Base-by-base conservation (phyloP, 2,797 vertebrate species). In the Sebastes matsubarae region DNA sequence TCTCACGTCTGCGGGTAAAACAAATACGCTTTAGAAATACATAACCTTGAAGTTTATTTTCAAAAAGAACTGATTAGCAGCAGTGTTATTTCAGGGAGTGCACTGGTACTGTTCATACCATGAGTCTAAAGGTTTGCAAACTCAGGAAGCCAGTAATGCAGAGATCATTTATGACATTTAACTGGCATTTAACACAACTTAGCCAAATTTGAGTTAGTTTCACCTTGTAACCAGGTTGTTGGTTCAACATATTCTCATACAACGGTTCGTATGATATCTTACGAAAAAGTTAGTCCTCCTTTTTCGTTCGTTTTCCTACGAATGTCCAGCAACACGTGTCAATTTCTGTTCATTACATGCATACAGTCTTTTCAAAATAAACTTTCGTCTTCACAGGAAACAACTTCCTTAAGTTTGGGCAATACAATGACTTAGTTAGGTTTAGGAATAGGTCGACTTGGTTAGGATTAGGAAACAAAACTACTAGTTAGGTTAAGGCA, bases 111-210 rank as follows among this genome's bases (percentile, higher is more conserved):
- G 27, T 52, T 82, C 36, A 13, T 34, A 25, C 5, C 14, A 32
- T 5, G 0, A 68, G 30, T 52, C 3, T n/a, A 66, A 72, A 32
- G 57, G 36, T 57, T 34, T 80, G 22, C 50, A 87, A 72, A 76
- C 10, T 10, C 3, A 2, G 38, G 20, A 22, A 30, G 4, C 27
- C 14, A 32, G 9, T n/a, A 54, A 69, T 63, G 8, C 11, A 68
- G 54, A 77, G 50, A 65, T 79, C 52, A 67, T 75, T 71, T 11
- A 14, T 90, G 81, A 52, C 80, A 86, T 84, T 85, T 78, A 80
- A 57, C 16, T 88, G 71, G 22, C 67, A 83, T 81, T 85, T 27
- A 72, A 66, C 14, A 67, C 78, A 83, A 75, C 13, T n/a, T 52
- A 8, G 27, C 25, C 61, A 67, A 20, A 36, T 76, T 74, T 67